phyloP scores from a whole-genome alignment of 2,797 vertebrate genomes.

The Lophura swinhoii region DNA sequence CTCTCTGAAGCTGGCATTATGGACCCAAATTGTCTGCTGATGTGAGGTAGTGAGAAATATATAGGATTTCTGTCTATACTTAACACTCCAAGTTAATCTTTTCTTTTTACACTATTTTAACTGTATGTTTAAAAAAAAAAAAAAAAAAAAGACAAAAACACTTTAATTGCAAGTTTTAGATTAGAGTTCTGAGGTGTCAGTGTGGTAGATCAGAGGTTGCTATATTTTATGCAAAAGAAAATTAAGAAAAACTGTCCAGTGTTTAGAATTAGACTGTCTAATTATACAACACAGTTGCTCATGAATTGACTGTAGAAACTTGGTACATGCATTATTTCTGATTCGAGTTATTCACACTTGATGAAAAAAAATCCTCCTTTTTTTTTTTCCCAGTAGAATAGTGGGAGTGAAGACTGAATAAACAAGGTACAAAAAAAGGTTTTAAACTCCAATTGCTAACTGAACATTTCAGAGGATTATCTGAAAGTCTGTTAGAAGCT shows the following conservation, averaged over 20 bases:
- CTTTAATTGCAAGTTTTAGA: neutral
- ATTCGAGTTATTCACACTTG: neutral
- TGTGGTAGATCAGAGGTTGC: neutral
- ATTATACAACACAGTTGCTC: neutral
- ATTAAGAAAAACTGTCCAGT: neutral
- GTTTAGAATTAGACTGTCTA: neutral
- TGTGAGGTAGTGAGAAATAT: neutral
- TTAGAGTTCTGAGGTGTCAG: neutral
- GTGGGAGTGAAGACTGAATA: slow-evolving; percentile 33
- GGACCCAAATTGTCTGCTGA: neutral
- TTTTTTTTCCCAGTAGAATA: neutral
- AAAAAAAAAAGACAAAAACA: neutral
- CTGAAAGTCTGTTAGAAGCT: neutral
- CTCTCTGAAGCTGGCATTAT: neutral
- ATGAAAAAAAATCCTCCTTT: neutral
- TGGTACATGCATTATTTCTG: neutral
- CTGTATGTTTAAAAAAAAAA: neutral
- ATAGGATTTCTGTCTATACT: neutral
- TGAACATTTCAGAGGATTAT: neutral
- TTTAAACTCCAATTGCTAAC: neutral
- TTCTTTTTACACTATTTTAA: neutral
- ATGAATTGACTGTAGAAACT: neutral
- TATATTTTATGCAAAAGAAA: neutral
- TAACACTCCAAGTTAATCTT: neutral
- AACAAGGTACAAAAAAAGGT: neutral